A percentile compares a stretch with the other conserved stretches of the same genome.
These are phyloP conservation scores for Semaprochilodus insignis DNA, from an alignment of 2,797 vertebrate genomes.

Conservation along the genomic window DNA sequence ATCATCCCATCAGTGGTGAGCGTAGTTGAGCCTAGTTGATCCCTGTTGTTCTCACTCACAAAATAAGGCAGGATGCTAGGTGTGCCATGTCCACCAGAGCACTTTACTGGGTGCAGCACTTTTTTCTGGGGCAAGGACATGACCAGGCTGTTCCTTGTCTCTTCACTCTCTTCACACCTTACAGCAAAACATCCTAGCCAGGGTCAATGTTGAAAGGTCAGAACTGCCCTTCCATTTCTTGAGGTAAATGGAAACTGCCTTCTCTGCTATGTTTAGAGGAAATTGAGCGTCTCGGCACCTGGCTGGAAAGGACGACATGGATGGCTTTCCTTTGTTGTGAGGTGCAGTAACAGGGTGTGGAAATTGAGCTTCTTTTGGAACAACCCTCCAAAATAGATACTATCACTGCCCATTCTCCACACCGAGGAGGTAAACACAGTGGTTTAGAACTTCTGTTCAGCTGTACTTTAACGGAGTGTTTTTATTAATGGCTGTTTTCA, in stretches of 20 bases:
- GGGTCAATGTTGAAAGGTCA: neutral
- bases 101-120: neutral
- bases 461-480: too few species aligned
- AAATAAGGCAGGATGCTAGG: neutral
- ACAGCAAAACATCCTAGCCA: constrained; percentile 1
- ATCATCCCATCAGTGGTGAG: neutral
- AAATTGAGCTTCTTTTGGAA: neutral
- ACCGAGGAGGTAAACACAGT: neutral
- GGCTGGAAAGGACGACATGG: neutral
- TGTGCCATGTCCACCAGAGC: neutral
- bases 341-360: neutral
- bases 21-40: neutral
- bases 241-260: neutral
- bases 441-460: neutral
- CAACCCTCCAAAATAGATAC: neutral
- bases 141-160: neutral
- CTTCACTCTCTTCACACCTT: neutral
- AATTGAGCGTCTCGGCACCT: neutral
- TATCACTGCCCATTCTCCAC: neutral
- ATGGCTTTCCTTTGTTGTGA: neutral
- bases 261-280: neutral
- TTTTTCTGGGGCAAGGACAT: neutral
- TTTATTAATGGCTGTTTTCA: neutral
- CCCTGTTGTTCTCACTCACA: neutral
- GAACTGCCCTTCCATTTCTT: neutral